Evolutionary conservation across 2,113 vertebrate species (phyloP).

Genomic region (Strigops habroptila): DNA sequence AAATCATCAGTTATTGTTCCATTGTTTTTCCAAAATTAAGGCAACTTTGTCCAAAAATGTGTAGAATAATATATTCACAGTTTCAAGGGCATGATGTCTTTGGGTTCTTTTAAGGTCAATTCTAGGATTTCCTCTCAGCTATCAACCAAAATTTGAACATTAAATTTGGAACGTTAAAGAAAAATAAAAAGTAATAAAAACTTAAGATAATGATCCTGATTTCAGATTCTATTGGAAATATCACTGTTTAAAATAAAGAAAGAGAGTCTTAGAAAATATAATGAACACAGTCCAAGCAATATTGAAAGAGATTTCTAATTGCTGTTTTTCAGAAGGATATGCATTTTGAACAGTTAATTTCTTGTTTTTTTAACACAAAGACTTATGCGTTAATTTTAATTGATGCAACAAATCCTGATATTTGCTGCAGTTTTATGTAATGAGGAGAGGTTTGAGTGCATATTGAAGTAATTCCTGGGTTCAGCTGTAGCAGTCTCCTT

Average conservation of each 20-base stretch:
- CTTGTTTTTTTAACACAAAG: background rate
- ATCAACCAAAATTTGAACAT: background rate
- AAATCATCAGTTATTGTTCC: conserved; percentile 44
- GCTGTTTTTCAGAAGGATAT: background rate
- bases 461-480: background rate
- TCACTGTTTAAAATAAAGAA: background rate
- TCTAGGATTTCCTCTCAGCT: background rate
- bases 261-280: background rate
- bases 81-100: background rate
- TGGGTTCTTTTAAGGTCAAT: background rate
- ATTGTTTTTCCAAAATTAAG: background rate
- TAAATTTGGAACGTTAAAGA: background rate
- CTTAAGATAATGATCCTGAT: background rate
- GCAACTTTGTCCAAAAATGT: background rate
- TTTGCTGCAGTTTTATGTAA: background rate
- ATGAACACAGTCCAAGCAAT: background rate
- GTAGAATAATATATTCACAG: background rate
- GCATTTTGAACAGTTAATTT: background rate
- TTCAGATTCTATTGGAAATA: background rate
- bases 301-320: background rate
- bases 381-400: background rate
- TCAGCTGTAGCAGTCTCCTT: background rate
- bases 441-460: background rate
- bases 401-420: background rate
- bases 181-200: background rate